Percentiles rank a stretch among this genome's conserved stretches.
phyloP scores from a whole-genome alignment of 2,113 vertebrate species.

The Poeciliopsis retropinna region DNA sequence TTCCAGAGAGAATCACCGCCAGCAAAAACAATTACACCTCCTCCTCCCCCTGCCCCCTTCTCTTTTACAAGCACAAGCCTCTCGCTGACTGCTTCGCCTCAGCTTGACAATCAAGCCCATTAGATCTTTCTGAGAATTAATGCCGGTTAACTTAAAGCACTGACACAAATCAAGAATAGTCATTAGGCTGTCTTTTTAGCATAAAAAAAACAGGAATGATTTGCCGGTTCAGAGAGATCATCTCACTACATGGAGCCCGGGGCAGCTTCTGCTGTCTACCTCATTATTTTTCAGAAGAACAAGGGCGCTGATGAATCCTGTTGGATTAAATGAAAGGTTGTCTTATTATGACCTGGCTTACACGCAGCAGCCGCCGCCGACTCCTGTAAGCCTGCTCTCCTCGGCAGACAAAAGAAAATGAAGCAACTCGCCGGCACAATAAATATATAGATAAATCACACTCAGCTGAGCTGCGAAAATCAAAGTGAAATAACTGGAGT shows the following conservation, averaged over 20 bases:
- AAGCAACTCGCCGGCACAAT: slow-evolving; percentile 42
- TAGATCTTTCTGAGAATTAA: slow-evolving; percentile 72
- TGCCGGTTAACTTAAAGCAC: slow-evolving; percentile 68
- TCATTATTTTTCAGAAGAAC: slow-evolving; percentile 77
- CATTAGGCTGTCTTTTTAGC: slow-evolving; percentile 74
- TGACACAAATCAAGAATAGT: slow-evolving; percentile 72
- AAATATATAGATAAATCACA: slow-evolving; percentile 58
- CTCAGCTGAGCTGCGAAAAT: slow-evolving; percentile 58
- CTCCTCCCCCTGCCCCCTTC: slow-evolving; percentile 9
- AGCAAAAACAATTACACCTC: slow-evolving; percentile 76
- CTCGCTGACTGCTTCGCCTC: slow-evolving; percentile 59
- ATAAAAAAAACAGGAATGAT: slow-evolving; percentile 69
- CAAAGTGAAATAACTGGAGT: slow-evolving; percentile 65
- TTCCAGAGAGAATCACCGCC: slow-evolving; percentile 65
- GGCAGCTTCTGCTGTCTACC: slow-evolving; percentile 67
- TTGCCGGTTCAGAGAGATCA: slow-evolving; percentile 81
- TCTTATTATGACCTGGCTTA: slow-evolving; percentile 62
- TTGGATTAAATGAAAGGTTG: slow-evolving; percentile 76
- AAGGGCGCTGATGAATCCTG: slow-evolving; percentile 73
- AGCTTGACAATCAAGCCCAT: slow-evolving; percentile 71
- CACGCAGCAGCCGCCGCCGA: slow-evolving; percentile 6
- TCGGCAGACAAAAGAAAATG: slow-evolving; percentile 59
- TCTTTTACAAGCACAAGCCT: slow-evolving; percentile 54
- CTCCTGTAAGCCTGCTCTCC: slow-evolving; percentile 50
- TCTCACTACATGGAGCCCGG: slow-evolving; percentile 70